phyloP scores from a whole-genome alignment of 2,888 invertebrate genomes.

The Melanophora roralis region DNA sequence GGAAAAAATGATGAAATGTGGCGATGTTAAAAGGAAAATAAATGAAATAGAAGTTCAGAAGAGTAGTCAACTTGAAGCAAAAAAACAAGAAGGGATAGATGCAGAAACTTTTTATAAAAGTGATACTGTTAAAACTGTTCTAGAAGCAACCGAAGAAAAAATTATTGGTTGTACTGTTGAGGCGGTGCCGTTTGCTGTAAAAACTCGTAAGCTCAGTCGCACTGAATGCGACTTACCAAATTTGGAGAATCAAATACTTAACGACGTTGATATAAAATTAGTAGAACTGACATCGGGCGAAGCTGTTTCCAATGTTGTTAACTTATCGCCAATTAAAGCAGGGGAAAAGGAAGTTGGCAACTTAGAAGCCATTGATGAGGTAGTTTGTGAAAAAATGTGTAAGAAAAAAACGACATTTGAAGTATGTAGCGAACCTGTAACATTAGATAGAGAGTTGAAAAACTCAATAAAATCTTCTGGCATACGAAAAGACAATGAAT shows the following conservation, averaged over 20 bases:
- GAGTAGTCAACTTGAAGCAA: neutral
- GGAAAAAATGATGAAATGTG: slow-evolving; percentile 74
- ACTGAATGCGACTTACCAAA: slow-evolving; percentile 64
- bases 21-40: slow-evolving; percentile 80
- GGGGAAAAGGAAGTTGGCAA: slow-evolving; percentile 60
- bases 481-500: slow-evolving; percentile 37
- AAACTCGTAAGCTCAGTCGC: slow-evolving; percentile 69
- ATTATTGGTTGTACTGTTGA: slow-evolving; percentile 68
- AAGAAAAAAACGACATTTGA: slow-evolving; percentile 67
- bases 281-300: slow-evolving; percentile 66
- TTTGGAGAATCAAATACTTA: slow-evolving; percentile 70
- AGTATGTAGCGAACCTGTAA: slow-evolving; percentile 67
- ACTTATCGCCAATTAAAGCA: slow-evolving; percentile 67
- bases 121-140: slow-evolving; percentile 80
- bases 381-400: slow-evolving; percentile 72
- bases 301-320: slow-evolving; percentile 65
- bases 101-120: slow-evolving; percentile 63
- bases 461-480: slow-evolving; percentile 54
- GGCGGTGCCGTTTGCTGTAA: slow-evolving; percentile 69
- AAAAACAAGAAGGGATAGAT: neutral
- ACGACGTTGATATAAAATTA: slow-evolving; percentile 67
- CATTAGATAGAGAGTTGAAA: neutral
- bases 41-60: slow-evolving; percentile 77
- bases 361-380: slow-evolving; percentile 67
- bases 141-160: slow-evolving; percentile 79